Evolutionary conservation across 2,797 vertebrate species (phyloP).

Genomic region (Furcifer pardalis): DNA sequence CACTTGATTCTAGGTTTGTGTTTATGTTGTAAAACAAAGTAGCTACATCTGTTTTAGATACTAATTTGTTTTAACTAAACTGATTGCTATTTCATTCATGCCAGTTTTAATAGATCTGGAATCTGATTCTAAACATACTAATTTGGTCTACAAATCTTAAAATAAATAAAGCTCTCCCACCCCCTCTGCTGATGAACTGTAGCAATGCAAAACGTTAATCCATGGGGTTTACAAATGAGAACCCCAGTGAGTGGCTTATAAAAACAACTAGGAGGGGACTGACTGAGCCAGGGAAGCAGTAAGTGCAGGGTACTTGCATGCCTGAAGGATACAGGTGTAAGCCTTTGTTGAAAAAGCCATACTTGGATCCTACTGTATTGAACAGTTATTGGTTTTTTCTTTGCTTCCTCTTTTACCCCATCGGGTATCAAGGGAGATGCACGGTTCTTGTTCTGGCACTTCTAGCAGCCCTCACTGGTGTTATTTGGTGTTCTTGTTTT

Average conservation of each 20-base stretch:
- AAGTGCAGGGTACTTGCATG: too few species aligned
- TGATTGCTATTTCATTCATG: not conserved
- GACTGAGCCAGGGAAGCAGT: too few species aligned
- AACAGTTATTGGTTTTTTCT: too few species aligned
- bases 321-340: too few species aligned
- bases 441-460: too few species aligned
- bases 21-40: not conserved
- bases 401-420: too few species aligned
- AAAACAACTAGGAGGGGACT: not conserved
- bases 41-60: not conserved
- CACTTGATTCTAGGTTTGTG: not conserved
- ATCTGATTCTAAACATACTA: not conserved
- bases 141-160: not conserved
- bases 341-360: too few species aligned
- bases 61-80: not conserved
- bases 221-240: not conserved
- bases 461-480: too few species aligned
- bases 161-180: not conserved
- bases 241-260: not conserved
- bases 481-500: too few species aligned
- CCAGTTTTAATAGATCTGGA: not conserved
- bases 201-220: slow-evolving; percentile 3
- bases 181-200: slow-evolving; percentile 1
- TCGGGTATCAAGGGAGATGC: too few species aligned
- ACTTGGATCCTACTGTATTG: too few species aligned